A percentile compares a stretch with the other conserved stretches of the same genome.
These are phyloP conservation scores for Acanthochromis polyacanthus DNA, from an alignment of 2,113 vertebrate species.

Conservation along the genomic window DNA sequence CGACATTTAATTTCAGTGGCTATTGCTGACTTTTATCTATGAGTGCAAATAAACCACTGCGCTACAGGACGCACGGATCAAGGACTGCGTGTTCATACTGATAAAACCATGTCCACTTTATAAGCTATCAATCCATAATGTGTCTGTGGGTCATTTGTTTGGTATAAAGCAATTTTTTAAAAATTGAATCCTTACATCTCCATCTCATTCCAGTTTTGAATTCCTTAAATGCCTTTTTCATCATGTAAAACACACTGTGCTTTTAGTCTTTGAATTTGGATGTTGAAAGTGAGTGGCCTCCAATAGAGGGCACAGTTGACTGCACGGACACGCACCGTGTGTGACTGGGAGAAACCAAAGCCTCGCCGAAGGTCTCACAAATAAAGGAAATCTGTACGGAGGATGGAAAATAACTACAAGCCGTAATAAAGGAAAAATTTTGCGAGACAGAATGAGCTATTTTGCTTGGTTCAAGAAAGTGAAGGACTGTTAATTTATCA, in stretches of 20 bases:
- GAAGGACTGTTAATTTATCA: conserved; percentile 60
- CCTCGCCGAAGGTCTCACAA: conserved; percentile 19
- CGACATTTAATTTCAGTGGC: conserved; percentile 48
- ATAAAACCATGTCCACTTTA: conserved; percentile 48
- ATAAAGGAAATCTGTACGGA: not conserved
- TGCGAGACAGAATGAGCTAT: conserved; percentile 27
- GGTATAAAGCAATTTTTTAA: conserved; percentile 1
- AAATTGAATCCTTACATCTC: conserved; percentile 21
- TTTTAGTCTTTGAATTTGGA: conserved; percentile 48
- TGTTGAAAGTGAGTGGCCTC: conserved; percentile 69
- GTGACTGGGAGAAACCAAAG: conserved; percentile 35
- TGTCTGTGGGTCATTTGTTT: conserved; percentile 50
- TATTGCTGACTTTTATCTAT: conserved; percentile 32
- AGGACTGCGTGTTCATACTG: conserved; percentile 12
- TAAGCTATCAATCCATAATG: conserved; percentile 34
- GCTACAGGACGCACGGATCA: conserved; percentile 34
- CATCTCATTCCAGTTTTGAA: conserved; percentile 25
- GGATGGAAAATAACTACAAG: conserved; percentile 17
- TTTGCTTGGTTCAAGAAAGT: conserved; percentile 41
- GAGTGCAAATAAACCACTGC: conserved; percentile 20
- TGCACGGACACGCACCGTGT: conserved; percentile 33
- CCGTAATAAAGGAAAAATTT: not conserved
- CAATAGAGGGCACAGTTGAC: conserved; percentile 82
- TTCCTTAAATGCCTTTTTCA: conserved; percentile 23
- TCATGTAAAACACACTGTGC: conserved; percentile 15